Percentiles rank a stretch among this genome's conserved stretches.
phyloP scores from a whole-genome alignment of 2,113 vertebrate species.

The Pterophyllum scalare region DNA sequence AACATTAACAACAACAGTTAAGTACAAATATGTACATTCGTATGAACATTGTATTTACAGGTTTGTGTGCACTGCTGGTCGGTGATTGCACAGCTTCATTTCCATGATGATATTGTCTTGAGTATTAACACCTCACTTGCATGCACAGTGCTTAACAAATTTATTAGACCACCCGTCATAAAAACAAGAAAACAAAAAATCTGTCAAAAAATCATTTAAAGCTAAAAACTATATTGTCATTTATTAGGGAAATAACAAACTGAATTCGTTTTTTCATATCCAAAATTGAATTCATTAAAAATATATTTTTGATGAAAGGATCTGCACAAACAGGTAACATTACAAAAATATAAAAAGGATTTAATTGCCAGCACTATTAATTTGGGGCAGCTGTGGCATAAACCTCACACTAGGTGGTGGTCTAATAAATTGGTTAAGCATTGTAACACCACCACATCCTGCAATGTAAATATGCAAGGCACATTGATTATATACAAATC shows the following conservation, averaged over 20 bases:
- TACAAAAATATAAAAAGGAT: background rate
- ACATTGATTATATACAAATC: conserved; percentile 17
- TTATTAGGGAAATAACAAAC: background rate
- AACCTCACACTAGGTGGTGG: background rate
- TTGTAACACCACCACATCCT: conserved; percentile 18
- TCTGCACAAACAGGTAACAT: no score
- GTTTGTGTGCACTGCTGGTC: conserved; percentile 20
- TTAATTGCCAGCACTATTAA: background rate
- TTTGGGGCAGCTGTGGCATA: background rate
- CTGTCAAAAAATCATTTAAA: background rate
- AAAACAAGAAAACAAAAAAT: background rate
- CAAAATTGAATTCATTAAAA: no score
- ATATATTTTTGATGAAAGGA: no score
- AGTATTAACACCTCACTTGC: conserved; percentile 1
- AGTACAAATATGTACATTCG: conserved; percentile 75
- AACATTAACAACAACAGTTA: conserved; percentile 28
- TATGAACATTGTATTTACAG: conserved; percentile 78
- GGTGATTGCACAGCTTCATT: background rate
- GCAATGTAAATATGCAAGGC: conserved; percentile 52
- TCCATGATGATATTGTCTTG: background rate
- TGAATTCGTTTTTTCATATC: background rate
- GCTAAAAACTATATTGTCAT: background rate
- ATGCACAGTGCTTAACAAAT: background rate
- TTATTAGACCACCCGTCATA: background rate
- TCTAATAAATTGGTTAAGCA: background rate